Evolutionary conservation across 2,888 invertebrate species (phyloP).

Genomic region (Orchestes rusci): DNA sequence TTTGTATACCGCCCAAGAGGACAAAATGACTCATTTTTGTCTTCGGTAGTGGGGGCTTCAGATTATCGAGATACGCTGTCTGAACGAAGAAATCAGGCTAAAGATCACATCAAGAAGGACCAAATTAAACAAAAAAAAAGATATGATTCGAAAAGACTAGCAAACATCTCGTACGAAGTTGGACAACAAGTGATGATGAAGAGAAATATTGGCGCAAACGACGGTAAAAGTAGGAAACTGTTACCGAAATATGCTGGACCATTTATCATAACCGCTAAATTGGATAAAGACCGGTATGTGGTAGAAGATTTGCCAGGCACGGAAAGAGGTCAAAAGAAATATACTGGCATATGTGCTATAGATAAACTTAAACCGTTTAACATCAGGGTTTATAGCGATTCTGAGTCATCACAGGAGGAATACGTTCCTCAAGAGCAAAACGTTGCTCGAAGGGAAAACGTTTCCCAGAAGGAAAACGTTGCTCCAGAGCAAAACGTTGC

Average conservation of each 20-base stretch:
- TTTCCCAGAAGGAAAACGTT: constrained; percentile 1
- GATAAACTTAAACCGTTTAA: neutral
- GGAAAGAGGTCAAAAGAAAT: neutral
- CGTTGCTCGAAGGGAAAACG: constrained; percentile 1
- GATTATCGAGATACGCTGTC: no score
- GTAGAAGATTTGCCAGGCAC: neutral
- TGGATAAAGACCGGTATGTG: neutral
- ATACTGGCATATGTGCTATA: neutral
- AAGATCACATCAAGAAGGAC: no score
- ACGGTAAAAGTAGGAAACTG: no score
- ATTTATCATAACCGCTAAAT: neutral
- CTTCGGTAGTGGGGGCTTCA: no score
- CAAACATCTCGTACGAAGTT: no score
- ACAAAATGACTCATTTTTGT: neutral
- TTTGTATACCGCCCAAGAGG: constrained; percentile 8
- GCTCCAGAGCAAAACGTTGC: constrained; percentile 5
- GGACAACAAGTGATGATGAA: no score
- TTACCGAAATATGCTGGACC: no score
- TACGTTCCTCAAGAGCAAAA: constrained; percentile 3
- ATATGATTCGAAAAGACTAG: no score
- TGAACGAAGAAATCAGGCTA: no score
- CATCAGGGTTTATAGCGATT: neutral
- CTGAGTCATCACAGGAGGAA: neutral
- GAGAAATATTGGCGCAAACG: no score
- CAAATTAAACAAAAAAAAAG: no score